These are phyloP conservation scores for Aplysina aerophoba DNA, from an alignment of 37 sponge, comb jelly and placozoan species.

Conservation along the genomic window DNA sequence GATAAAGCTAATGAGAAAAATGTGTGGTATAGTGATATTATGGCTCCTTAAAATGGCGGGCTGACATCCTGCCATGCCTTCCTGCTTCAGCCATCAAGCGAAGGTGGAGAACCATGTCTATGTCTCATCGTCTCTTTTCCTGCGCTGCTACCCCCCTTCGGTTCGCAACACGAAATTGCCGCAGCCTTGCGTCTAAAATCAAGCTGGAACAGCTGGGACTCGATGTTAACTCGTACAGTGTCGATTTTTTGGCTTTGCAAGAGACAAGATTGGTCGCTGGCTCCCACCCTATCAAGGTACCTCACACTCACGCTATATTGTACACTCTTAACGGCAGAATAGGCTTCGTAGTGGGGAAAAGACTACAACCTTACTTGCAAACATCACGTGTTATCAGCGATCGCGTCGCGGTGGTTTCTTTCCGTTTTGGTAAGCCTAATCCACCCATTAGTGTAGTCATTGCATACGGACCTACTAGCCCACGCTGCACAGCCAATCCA, in stretches of 20 bases:
- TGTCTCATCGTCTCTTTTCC: constrained; percentile 12
- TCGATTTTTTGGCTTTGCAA: constrained; percentile 18
- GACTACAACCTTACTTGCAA: constrained; percentile 7
- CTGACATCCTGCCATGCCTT: constrained; percentile 1
- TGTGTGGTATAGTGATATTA: too few relatives aligned
- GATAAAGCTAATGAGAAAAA: too few relatives aligned
- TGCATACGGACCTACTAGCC: constrained; percentile 17
- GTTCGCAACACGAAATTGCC: constrained; percentile 20
- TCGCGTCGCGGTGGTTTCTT: background rate
- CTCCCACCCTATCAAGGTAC: background rate
- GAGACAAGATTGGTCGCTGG: background rate
- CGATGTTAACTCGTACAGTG: background rate
- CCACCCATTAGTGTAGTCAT: background rate
- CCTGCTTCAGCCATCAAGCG: background rate
- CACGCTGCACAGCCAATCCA: background rate
- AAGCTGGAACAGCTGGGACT: constrained; percentile 23
- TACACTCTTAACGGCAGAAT: constrained; percentile 1
- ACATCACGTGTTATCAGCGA: background rate
- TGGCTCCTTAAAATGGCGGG: background rate
- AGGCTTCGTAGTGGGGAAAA: background rate
- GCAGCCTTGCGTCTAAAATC: background rate
- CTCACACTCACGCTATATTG: background rate
- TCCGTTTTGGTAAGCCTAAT: constrained; percentile 7
- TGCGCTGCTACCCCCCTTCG: background rate
- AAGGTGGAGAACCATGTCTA: background rate